These are phyloP conservation scores for Myzus persicae DNA, from an alignment of 1,140 invertebrate genomes.

Conservation along the genomic window DNA sequence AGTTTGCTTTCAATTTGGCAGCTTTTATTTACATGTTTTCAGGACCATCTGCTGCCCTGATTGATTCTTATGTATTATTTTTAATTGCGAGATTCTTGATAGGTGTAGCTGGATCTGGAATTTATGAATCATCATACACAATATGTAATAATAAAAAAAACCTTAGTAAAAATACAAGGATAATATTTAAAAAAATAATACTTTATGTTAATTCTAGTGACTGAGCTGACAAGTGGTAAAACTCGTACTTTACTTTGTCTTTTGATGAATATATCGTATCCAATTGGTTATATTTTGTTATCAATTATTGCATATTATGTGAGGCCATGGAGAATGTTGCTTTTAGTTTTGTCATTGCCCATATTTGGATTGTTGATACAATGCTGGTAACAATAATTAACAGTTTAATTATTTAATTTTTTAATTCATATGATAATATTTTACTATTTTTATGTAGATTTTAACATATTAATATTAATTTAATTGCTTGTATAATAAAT, in stretches of 20 bases:
- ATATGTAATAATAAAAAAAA: slow-evolving; percentile 67
- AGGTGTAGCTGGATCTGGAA: slow-evolving; percentile 68
- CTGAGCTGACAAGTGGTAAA: slow-evolving; percentile 71
- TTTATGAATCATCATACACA: slow-evolving; percentile 71
- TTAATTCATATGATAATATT: neutral
- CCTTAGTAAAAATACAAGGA: neutral
- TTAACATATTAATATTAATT: neutral
- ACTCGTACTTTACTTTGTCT: slow-evolving; percentile 72
- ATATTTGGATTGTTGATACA: slow-evolving; percentile 36
- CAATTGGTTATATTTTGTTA: slow-evolving; percentile 69
- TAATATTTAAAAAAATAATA: neutral
- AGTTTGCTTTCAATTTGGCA: slow-evolving; percentile 66
- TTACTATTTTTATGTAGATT: no score
- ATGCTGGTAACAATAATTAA: slow-evolving; percentile 23
- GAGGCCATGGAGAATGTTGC: slow-evolving; percentile 66
- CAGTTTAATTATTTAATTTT: neutral
- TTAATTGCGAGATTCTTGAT: slow-evolving; percentile 67
- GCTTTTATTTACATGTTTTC: slow-evolving; percentile 67
- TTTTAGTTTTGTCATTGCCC: slow-evolving; percentile 25
- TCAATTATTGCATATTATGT: slow-evolving; percentile 68
- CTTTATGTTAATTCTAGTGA: slow-evolving; percentile 66
- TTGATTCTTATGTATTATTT: slow-evolving; percentile 68
- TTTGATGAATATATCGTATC: slow-evolving; percentile 70
- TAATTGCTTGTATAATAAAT: neutral
- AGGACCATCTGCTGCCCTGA: slow-evolving; percentile 67